Conservation (phyloP, 2,797 vertebrate genomes). For the Gallinago stenura region DNA sequence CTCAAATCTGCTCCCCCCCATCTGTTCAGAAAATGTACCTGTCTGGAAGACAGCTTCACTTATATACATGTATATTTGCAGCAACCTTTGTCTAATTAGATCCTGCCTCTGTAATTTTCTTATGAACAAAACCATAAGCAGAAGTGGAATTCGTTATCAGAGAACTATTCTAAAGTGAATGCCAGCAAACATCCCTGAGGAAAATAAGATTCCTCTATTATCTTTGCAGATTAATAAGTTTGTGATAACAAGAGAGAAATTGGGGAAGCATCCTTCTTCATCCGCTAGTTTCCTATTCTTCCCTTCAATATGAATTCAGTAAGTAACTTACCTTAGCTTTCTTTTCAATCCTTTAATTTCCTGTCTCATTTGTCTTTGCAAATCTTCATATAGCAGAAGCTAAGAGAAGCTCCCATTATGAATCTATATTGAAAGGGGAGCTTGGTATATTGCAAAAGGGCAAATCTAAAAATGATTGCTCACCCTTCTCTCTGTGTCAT, state of each 20-base stretch:
- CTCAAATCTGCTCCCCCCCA: background rate
- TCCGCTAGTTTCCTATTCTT: background rate
- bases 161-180: background rate
- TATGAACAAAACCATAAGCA: background rate
- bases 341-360: slow-evolving; percentile 56
- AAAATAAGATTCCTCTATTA: slow-evolving; percentile 24
- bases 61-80: background rate
- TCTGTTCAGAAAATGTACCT: background rate
- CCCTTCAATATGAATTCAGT: background rate
- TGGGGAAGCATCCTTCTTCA: background rate
- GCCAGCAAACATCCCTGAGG: background rate
- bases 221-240: background rate
- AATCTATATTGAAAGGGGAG: background rate
- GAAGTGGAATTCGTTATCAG: background rate
- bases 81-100: background rate
- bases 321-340: slow-evolving; percentile 14
- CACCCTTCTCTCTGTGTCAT: background rate
- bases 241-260: background rate
- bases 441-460: background rate
- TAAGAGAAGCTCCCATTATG: background rate
- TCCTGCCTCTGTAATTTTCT: background rate
- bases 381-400: slow-evolving; percentile 30
- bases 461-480: slow-evolving; percentile 1
- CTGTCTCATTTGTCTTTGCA: slow-evolving; percentile 60
- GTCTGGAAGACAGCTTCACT: background rate